These are phyloP conservation scores for Epinotia nisella DNA, from an alignment of 2,888 invertebrate species.

Conservation along the genomic window DNA sequence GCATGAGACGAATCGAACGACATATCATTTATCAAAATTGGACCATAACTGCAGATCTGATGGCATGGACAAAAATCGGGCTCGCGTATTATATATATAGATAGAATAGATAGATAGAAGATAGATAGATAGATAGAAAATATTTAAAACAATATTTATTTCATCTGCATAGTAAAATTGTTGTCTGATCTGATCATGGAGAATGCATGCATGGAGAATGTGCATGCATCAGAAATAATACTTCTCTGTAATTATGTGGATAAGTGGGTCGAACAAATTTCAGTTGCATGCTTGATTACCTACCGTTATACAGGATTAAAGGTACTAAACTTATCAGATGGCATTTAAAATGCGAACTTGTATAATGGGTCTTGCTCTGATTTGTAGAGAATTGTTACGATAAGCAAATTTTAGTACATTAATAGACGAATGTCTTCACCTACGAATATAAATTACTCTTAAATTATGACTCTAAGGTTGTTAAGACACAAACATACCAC, in stretches of 20 bases:
- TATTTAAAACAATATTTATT: no score
- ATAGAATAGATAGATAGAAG: no score
- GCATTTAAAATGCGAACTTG: background rate
- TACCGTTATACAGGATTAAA: background rate
- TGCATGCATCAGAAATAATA: no score
- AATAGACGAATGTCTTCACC: background rate
- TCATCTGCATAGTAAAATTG: no score
- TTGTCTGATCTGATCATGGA: background rate
- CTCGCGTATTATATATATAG: no score
- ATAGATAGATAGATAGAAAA: no score
- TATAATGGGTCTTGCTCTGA: conserved; percentile 3
- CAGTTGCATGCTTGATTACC: background rate
- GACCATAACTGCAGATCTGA: no score
- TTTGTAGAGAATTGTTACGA: conserved; percentile 1
- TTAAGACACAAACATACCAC: background rate
- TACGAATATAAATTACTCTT: conserved; percentile 6
- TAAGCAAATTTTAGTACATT: conserved; percentile 5
- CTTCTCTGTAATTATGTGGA: background rate
- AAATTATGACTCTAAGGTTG: background rate
- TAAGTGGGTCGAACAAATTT: background rate
- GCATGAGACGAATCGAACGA: no score
- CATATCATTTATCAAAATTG: no score
- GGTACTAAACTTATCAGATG: background rate
- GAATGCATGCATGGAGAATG: background rate
- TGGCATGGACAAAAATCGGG: no score